Conservation (phyloP, 2,113 vertebrate species). For the Arothron firmamentum region DNA sequence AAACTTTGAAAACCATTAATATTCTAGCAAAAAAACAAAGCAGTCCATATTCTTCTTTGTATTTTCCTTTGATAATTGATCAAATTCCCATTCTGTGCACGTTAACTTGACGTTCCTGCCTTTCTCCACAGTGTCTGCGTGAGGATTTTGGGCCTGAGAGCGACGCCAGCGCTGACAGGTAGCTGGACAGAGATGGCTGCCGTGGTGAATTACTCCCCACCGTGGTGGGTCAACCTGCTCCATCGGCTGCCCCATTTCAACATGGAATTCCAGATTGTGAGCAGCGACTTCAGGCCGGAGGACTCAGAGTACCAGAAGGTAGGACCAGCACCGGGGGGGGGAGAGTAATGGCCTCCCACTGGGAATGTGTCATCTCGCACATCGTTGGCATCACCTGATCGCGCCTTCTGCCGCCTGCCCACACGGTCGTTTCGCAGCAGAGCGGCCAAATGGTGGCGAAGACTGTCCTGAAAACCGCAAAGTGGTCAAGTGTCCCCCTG, state of each 20-base stretch:
- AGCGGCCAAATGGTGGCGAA: slow-evolving; percentile 36
- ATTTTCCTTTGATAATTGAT: no score
- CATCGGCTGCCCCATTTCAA: slow-evolving; percentile 91
- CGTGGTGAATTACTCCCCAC: slow-evolving; percentile 88
- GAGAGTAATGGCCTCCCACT: slow-evolving; percentile 30
- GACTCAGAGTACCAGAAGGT: slow-evolving; percentile 94
- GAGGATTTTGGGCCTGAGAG: slow-evolving; percentile 21
- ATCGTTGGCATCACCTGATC: slow-evolving; percentile 27
- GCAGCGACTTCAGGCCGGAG: slow-evolving; percentile 87
- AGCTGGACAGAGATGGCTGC: slow-evolving; percentile 76
- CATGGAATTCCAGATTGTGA: slow-evolving; percentile 85
- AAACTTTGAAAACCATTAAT: no score
- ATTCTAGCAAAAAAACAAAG: no score
- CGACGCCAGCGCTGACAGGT: slow-evolving; percentile 19
- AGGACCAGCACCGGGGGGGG: slow-evolving; percentile 31
- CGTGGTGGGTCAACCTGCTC: slow-evolving; percentile 93
- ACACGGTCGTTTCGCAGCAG: slow-evolving; percentile 43
- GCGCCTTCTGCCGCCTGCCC: slow-evolving; percentile 28
- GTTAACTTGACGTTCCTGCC: background rate
- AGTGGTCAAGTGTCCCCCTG: slow-evolving; percentile 30
- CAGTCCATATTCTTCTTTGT: no score
- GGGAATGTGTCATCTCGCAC: slow-evolving; percentile 33
- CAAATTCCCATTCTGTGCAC: no score
- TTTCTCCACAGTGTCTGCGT: slow-evolving; percentile 41
- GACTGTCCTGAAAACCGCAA: slow-evolving; percentile 25